Base-by-base conservation (phyloP, 2,797 vertebrate genomes). In the Chromis chromis region DNA sequence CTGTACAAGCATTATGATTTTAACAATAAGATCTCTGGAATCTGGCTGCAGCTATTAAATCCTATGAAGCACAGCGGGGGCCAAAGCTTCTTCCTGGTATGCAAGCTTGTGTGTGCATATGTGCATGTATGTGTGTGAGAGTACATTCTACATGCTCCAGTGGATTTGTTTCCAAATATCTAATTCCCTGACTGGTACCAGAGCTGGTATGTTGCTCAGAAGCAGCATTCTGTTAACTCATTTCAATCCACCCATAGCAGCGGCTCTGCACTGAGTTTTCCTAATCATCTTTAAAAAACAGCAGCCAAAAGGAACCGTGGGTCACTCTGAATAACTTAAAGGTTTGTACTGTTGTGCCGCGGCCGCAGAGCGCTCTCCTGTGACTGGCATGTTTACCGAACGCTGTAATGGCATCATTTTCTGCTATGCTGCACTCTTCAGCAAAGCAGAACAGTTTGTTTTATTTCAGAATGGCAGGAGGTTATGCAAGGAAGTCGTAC, bases 301-400 rank as follows among this genome's bases (percentile, higher is more conserved):
- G 84, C 74, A 84, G 67, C 79, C 75, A 16, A 3, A 49, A 67
- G 86, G 75, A 86, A 70, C 68, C 63, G n/a, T 40, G 27, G 74
- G 78, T 71, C 82, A 84, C 75, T 86, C 44, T 79, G 72, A 86
- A 84, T 66, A 81, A 89, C 81, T 85, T 58, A 56, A 56, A 76
- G 60, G 54, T 61, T 49, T 25, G 84, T 56, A 24, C 67, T 60
- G 2, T 24, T 71, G 36, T 44, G 58, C 72, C 36, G 69, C 70
- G 68, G 78, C 64, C 21, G 49, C 78, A 25, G 72, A 19, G 53
- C 57, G 16, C 83, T 82, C 82, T 84, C 82, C 44, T 79, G 86
- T 94, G 93, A 94, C 81, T 92, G 94, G 83, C 92, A 93, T 94
- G 94, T 94, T 95, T 93, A 92, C 85, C 83, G 56, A 91, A 79